phyloP scores from a whole-genome alignment of 1,140 invertebrate genomes.

The Cydia fagiglandana region DNA sequence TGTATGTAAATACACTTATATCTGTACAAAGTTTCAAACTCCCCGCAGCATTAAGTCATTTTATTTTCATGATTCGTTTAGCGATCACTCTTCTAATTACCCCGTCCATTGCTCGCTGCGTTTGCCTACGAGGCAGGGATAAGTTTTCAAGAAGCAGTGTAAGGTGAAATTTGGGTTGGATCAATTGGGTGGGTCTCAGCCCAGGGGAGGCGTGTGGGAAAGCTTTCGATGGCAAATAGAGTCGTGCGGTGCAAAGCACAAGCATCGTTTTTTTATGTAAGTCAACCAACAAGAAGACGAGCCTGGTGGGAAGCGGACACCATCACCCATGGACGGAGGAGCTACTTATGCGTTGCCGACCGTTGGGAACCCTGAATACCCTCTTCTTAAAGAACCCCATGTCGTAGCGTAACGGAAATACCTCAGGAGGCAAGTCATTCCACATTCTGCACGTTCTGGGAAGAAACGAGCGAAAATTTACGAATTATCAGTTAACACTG shows the following conservation, averaged over 20 bases:
- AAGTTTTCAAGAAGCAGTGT: background rate
- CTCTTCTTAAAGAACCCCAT: no score
- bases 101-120: background rate
- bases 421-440: no score
- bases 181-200: background rate
- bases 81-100: background rate
- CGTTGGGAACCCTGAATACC: no score
- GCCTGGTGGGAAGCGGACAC: background rate
- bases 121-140: background rate
- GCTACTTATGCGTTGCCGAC: no score
- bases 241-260: background rate
- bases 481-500: no score
- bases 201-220: background rate
- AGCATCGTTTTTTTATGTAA: background rate
- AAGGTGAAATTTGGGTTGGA: background rate
- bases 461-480: no score
- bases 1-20: background rate
- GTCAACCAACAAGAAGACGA: no score
- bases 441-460: no score
- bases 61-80: background rate
- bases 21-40: background rate
- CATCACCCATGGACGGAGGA: background rate
- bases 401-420: no score
- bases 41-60: background rate
- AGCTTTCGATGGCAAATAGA: conserved; percentile 28